These are phyloP conservation scores for Drosophila bocki DNA, from an alignment of 1,140 invertebrate species.

Conservation along the genomic window DNA sequence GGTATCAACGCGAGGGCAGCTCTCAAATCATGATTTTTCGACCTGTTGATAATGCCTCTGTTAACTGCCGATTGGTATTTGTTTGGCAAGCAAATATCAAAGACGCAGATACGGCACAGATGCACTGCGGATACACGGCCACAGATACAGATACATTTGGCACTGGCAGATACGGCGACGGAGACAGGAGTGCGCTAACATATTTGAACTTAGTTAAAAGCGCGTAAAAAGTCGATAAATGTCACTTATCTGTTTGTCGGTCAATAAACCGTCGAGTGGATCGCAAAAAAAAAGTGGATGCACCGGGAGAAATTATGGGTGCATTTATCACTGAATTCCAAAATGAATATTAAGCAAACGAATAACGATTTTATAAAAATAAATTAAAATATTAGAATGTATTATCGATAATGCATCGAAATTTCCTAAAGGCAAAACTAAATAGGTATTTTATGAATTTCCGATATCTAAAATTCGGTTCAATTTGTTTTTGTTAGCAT, in stretches of 20 bases:
- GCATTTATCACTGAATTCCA: too few relatives aligned
- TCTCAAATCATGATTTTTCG: constrained; percentile 30
- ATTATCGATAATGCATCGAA: too few relatives aligned
- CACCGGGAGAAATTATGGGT: neutral
- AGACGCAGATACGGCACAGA: constrained; percentile 48
- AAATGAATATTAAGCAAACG: too few relatives aligned
- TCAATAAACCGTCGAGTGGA: constrained; percentile 37
- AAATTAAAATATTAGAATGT: too few relatives aligned
- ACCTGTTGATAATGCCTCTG: constrained; percentile 59
- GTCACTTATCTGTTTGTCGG: constrained; percentile 78
- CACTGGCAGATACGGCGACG: constrained; percentile 35
- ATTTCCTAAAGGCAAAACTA: too few relatives aligned
- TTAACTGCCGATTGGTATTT: constrained; percentile 54
- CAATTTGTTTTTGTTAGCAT: too few relatives aligned
- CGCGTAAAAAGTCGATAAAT: constrained; percentile 82
- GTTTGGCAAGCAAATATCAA: constrained; percentile 62
- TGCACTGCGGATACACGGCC: constrained; percentile 34
- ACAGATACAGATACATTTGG: constrained; percentile 43
- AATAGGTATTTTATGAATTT: too few relatives aligned
- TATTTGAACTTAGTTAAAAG: constrained; percentile 81
- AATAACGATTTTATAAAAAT: too few relatives aligned
- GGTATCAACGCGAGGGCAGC: constrained; percentile 55
- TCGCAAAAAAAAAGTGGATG: neutral
- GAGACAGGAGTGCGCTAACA: constrained; percentile 70
- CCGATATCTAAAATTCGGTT: too few relatives aligned